phyloP scores from a whole-genome alignment of 92 coral and sea anemone species.

The Palythoa heliodiscus region DNA sequence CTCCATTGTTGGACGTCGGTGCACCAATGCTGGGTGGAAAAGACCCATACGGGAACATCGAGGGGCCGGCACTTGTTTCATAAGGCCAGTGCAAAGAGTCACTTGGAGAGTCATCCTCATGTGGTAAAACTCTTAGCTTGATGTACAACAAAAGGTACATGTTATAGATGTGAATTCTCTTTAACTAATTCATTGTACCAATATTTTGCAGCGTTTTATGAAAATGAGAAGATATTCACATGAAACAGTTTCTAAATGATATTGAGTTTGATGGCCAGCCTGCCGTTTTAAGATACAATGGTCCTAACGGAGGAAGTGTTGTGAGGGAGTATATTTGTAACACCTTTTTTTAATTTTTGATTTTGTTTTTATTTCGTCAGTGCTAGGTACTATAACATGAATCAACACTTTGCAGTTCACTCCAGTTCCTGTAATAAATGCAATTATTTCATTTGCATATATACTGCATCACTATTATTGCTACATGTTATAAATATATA shows the following conservation, averaged over 20 bases:
- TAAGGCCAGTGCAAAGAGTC: no score
- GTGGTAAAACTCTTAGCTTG: no score
- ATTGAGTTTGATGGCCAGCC: constrained; percentile 17
- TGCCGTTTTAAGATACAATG: constrained; percentile 1
- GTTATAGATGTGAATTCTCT: no score
- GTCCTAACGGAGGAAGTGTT: neutral
- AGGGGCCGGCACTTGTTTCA: neutral
- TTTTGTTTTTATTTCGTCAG: neutral
- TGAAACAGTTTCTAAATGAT: constrained; percentile 33
- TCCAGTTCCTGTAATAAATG: no score
- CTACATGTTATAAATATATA: no score
- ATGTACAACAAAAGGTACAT: no score
- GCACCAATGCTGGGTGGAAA: neutral
- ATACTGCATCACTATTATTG: neutral
- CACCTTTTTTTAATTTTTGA: neutral
- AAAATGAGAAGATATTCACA: no score
- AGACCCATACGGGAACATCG: neutral
- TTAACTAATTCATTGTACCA: no score
- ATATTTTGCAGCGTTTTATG: no score
- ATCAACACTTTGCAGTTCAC: no score
- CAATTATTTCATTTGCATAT: no score
- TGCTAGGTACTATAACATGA: neutral
- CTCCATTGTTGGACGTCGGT: neutral
- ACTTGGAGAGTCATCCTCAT: no score
- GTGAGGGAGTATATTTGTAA: constrained; percentile 10